Percentiles rank a stretch among this genome's conserved stretches.
These are phyloP conservation scores for Acrossocheilus wenchowensis DNA, from an alignment of 2,797 vertebrate genomes.

Conservation along the genomic window DNA sequence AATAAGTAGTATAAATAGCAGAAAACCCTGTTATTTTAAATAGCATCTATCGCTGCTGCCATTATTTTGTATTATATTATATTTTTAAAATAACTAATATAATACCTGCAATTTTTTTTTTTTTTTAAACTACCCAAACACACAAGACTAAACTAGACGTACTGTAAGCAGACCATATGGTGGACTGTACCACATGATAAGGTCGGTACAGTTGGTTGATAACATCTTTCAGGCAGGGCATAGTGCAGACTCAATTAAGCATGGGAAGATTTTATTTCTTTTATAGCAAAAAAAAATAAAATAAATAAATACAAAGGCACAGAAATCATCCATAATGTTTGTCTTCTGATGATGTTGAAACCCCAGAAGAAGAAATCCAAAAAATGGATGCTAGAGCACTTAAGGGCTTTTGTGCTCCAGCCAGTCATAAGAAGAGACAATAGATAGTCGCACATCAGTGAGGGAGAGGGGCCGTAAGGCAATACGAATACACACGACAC, in stretches of 20 bases:
- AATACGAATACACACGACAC: conserved; percentile 18
- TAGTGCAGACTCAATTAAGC: not conserved
- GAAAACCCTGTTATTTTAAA: no score
- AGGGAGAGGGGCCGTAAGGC: conserved; percentile 22
- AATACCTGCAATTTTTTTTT: not conserved
- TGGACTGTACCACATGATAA: not conserved
- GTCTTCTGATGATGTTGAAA: conserved; percentile 17
- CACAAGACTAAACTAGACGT: not conserved
- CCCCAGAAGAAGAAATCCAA: conserved; percentile 6
- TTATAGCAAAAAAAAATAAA: not conserved
- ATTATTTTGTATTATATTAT: not conserved
- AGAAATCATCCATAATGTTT: not conserved
- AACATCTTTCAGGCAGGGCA: not conserved
- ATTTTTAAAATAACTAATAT: not conserved
- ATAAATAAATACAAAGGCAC: not conserved
- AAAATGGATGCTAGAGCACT: conserved; percentile 24
- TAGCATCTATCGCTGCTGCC: no score
- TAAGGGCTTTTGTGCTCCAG: conserved; percentile 37
- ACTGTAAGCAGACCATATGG: not conserved
- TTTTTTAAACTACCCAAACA: not conserved
- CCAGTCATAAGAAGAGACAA: conserved; percentile 18
- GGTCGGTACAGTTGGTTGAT: not conserved
- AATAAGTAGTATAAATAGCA: no score
- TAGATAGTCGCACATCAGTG: conserved; percentile 31
- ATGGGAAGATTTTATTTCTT: not conserved